phyloP scores from a whole-genome alignment of 2,888 invertebrate genomes.

The Synanthedon formicaeformis region DNA sequence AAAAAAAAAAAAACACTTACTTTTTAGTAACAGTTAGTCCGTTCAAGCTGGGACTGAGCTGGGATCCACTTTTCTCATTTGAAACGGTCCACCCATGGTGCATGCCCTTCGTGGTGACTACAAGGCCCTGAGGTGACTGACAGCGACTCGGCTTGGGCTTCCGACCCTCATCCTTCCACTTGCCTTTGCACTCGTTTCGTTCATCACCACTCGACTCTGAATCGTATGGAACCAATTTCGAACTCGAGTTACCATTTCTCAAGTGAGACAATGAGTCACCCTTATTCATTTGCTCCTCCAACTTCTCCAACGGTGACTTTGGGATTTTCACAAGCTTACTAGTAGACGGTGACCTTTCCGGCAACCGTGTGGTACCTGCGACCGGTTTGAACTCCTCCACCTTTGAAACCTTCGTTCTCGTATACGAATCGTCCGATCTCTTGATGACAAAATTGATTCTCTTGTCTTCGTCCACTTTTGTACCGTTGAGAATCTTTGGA shows the following conservation, averaged over 20 bases:
- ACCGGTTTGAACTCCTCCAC: slow-evolving; percentile 38
- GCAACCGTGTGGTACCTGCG: slow-evolving; percentile 20
- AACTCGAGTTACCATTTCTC: slow-evolving; percentile 33
- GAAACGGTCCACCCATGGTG: slow-evolving; percentile 60
- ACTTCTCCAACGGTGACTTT: slow-evolving; percentile 54
- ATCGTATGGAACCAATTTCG: slow-evolving; percentile 71
- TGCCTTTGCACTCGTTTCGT: slow-evolving; percentile 20
- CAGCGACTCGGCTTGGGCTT: slow-evolving; percentile 45
- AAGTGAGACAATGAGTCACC: slow-evolving; percentile 29
- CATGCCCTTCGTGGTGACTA: slow-evolving; percentile 49
- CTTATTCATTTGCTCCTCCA: slow-evolving; percentile 60
- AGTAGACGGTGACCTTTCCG: slow-evolving; percentile 33
- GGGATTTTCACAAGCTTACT: slow-evolving; percentile 42
- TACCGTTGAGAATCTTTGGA: slow-evolving; percentile 39
- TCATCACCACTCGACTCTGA: slow-evolving; percentile 69
- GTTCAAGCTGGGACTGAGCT: slow-evolving; percentile 60
- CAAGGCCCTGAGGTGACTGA: slow-evolving; percentile 35
- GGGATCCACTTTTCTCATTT: slow-evolving; percentile 44
- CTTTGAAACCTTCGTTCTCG: slow-evolving; percentile 36
- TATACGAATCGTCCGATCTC: slow-evolving; percentile 38
- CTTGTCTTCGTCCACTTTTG: slow-evolving; percentile 41
- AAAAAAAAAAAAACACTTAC: slow-evolving; percentile 20
- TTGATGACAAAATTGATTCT: slow-evolving; percentile 47
- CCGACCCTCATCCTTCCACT: slow-evolving; percentile 16
- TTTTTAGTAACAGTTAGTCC: slow-evolving; percentile 56